Evolutionary conservation across 2,113 vertebrate genomes (phyloP).

Genomic region (Melanocharis versteri): DNA sequence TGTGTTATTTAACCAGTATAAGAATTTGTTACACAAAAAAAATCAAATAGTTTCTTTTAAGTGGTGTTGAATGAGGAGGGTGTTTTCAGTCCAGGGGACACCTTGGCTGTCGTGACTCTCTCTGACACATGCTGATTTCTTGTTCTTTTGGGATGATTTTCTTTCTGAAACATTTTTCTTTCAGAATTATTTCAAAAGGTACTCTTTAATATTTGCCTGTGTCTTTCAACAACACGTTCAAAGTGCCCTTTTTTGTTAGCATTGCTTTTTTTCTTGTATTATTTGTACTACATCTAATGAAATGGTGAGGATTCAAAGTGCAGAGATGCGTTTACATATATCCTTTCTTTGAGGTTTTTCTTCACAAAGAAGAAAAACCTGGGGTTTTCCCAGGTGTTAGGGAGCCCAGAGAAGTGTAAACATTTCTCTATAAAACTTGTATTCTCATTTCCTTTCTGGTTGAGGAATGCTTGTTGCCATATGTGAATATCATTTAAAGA

Average conservation of each 20-base stretch:
- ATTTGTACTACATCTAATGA: neutral
- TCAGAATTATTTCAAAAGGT: neutral
- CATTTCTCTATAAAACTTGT: conserved; percentile 16
- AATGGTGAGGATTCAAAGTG: neutral
- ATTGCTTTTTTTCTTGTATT: neutral
- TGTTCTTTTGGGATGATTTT: neutral
- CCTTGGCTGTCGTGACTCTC: neutral
- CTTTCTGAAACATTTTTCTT: neutral
- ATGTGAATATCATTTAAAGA: conserved; percentile 41
- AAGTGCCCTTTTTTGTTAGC: neutral
- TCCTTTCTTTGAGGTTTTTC: neutral
- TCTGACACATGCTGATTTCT: neutral
- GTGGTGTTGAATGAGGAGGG: neutral
- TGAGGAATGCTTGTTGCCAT: conserved; percentile 23
- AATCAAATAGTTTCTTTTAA: neutral
- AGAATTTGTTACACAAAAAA: neutral
- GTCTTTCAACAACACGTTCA: neutral
- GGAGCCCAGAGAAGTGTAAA: conserved; percentile 14
- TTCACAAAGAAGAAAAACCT: neutral
- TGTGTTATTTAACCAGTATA: neutral
- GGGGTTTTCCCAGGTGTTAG: neutral
- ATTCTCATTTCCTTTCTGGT: conserved; percentile 53
- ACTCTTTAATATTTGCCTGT: neutral
- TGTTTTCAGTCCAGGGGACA: neutral
- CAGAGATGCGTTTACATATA: neutral